A percentile compares a stretch with the other conserved stretches of the same genome.
Conservation (phyloP, 2,797 vertebrate genomes). For the Rhabdophis nuchalis region DNA sequence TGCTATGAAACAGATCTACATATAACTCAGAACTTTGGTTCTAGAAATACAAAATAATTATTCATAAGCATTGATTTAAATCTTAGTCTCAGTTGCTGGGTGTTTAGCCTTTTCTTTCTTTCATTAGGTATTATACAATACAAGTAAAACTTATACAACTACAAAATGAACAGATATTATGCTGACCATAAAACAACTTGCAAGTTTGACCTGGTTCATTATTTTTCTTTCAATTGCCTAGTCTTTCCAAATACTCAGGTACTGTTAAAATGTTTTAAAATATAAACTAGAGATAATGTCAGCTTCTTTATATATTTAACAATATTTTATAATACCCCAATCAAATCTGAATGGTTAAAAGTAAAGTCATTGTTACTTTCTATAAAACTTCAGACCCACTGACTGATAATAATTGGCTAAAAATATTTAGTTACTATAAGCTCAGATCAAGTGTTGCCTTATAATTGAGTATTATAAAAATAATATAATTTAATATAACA, state of each 20-base stretch:
- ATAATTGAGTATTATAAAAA: not conserved
- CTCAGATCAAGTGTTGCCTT: not conserved
- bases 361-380: not conserved
- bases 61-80: not conserved
- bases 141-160: not conserved
- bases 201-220: not conserved
- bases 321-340: not conserved
- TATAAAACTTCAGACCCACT: not conserved
- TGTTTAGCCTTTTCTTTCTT: not conserved
- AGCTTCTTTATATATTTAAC: not conserved
- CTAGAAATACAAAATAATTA: slow-evolving; percentile 21
- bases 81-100: not conserved
- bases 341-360: not conserved
- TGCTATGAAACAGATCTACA: slow-evolving; percentile 42
- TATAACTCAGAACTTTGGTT: slow-evolving; percentile 25
- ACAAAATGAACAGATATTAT: not conserved
- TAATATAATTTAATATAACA: not conserved
- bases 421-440: not conserved
- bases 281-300: not conserved
- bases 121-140: not conserved
- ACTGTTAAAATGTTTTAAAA: not conserved
- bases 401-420: not conserved
- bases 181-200: not conserved
- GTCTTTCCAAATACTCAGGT: not conserved
- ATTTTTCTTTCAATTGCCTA: not conserved